These are phyloP conservation scores for Ylistrum balloti DNA, from an alignment of 1,140 invertebrate species.

Conservation along the genomic window DNA sequence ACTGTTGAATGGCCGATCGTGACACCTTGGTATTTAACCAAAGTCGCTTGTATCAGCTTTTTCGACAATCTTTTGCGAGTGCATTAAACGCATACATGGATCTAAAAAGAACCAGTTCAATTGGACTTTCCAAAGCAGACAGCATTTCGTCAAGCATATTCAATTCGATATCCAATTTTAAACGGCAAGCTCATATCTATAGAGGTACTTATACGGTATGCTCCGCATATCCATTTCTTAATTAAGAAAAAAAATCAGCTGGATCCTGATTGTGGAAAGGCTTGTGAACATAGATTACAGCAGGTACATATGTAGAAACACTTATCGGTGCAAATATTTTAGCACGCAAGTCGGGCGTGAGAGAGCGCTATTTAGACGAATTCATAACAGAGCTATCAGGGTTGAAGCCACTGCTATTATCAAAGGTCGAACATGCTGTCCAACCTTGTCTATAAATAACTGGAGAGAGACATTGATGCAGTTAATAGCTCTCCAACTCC, in stretches of 20 bases:
- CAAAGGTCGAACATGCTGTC: background rate
- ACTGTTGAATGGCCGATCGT: background rate
- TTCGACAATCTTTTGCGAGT: slow-evolving; percentile 41
- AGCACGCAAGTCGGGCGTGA: background rate
- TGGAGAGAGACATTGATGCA: background rate
- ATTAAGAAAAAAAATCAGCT: slow-evolving; percentile 42
- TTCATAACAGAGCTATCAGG: background rate
- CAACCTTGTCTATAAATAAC: background rate
- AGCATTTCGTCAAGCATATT: background rate
- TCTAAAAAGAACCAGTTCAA: background rate
- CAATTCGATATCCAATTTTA: too few species aligned
- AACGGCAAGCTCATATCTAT: background rate
- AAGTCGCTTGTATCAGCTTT: background rate
- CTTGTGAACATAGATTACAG: slow-evolving; percentile 11
- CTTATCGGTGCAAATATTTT: background rate
- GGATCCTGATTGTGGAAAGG: slow-evolving; percentile 1
- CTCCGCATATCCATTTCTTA: slow-evolving; percentile 1
- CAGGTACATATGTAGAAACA: slow-evolving; percentile 31
- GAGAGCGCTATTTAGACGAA: background rate
- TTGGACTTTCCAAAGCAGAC: background rate
- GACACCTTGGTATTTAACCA: background rate
- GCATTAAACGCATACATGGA: slow-evolving; percentile 52
- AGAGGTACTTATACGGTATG: background rate
- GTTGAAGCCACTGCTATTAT: background rate
- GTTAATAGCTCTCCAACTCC: background rate